Percentiles rank a stretch among this genome's conserved stretches.
Evolutionary conservation across 1,140 invertebrate species (phyloP).

Genomic region (Acyrthosiphon pisum): DNA sequence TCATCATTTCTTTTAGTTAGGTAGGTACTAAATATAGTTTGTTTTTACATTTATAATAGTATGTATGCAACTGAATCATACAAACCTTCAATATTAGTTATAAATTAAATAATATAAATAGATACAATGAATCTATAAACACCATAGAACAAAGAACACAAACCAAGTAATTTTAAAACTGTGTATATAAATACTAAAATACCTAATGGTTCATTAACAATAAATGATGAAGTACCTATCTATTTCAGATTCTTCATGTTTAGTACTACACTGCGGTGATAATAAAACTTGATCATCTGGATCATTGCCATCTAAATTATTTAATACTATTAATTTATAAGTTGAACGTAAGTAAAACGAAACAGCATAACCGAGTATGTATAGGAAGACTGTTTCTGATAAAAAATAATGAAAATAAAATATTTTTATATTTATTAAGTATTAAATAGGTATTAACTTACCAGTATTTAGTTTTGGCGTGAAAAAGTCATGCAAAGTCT

Average conservation of each 20-base stretch:
- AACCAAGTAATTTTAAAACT: not conserved
- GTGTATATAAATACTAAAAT: not conserved
- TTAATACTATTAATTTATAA: not conserved
- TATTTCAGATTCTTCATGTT: not conserved
- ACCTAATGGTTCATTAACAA: not conserved
- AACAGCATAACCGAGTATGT: not conserved
- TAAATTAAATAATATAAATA: not conserved
- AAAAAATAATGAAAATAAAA: not conserved
- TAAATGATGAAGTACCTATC: not conserved
- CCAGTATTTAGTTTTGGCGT: conserved; percentile 9
- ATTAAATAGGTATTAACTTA: not conserved
- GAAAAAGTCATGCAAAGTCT: not conserved
- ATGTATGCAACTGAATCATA: not conserved
- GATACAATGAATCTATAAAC: not conserved
- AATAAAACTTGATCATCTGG: not conserved
- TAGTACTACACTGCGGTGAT: not conserved
- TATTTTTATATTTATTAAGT: not conserved
- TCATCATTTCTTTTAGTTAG: conserved; percentile 8
- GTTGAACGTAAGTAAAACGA: not conserved
- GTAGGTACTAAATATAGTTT: not conserved
- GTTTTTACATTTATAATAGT: not conserved
- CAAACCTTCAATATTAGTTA: not conserved
- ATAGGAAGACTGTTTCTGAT: too few species aligned
- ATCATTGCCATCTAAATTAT: conserved; percentile 10
- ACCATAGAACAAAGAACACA: not conserved